These are phyloP conservation scores for Canis aureus DNA, from an alignment of 2,113 vertebrate species.

Conservation along the genomic window DNA sequence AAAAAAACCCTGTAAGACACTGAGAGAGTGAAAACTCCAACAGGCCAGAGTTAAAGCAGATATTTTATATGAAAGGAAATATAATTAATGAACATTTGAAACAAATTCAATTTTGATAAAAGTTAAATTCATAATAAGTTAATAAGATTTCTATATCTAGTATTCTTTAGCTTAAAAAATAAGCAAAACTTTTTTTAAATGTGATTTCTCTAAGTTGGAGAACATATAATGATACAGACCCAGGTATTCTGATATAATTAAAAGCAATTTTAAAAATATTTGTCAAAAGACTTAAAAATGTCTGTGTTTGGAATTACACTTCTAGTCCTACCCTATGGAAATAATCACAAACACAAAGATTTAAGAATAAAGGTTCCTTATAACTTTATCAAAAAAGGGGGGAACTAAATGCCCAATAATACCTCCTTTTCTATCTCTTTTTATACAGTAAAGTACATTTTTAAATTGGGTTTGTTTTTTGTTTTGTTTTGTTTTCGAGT, in stretches of 20 bases:
- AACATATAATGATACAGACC: neutral
- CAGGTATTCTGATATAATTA: neutral
- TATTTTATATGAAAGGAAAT: conserved; percentile 1
- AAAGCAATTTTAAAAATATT: neutral
- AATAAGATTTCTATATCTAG: neutral
- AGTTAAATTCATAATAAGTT: conserved; percentile 11
- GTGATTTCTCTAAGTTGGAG: neutral
- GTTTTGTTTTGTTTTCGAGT: neutral
- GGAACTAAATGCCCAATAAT: neutral
- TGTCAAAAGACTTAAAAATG: neutral
- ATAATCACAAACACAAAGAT: neutral
- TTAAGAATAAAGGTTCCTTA: neutral
- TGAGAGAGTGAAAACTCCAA: neutral
- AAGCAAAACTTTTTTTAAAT: neutral
- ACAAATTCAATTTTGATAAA: neutral
- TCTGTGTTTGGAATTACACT: neutral
- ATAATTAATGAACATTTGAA: neutral
- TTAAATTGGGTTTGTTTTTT: neutral
- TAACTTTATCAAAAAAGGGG: neutral
- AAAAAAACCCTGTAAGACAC: neutral
- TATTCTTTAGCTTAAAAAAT: neutral
- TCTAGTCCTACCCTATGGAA: neutral
- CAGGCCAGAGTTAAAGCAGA: neutral
- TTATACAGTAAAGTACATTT: neutral
- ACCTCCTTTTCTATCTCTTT: neutral